Evolutionary conservation across 1,140 invertebrate genomes (phyloP).

Genomic region (Zaprionus nigranus): DNA sequence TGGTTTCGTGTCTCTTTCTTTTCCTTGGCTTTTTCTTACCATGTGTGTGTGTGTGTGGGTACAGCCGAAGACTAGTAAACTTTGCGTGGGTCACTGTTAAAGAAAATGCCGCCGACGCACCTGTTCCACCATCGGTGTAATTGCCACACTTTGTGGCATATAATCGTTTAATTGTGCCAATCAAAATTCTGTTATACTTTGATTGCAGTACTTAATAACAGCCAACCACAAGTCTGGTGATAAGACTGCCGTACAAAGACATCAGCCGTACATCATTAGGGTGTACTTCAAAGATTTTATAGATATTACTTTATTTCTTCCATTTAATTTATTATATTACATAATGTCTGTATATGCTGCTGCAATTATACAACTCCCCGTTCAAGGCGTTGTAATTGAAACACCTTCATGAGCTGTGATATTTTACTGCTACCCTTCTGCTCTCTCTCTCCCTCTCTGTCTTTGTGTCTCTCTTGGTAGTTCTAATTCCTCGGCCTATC

Average conservation of each 20-base stretch:
- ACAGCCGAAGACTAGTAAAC: background rate
- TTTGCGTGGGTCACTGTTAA: conserved; percentile 71
- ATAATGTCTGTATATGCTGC: background rate
- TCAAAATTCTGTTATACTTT: conserved; percentile 73
- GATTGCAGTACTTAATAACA: conserved; percentile 69
- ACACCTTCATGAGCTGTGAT: background rate
- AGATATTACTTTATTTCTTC: background rate
- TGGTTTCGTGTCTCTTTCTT: conserved; percentile 44
- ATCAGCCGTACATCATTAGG: conserved; percentile 5
- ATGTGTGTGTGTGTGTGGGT: background rate
- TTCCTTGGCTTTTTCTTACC: conserved; percentile 12
- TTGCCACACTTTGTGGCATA: conserved; percentile 73
- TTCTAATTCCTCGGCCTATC: conserved; percentile 4
- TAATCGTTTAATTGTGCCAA: conserved; percentile 80
- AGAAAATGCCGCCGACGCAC: conserved; percentile 25
- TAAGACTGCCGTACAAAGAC: conserved; percentile 2
- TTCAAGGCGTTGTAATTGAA: background rate
- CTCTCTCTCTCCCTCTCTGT: background rate
- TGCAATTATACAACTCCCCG: background rate
- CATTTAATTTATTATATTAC: background rate
- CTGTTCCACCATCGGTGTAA: conserved; percentile 47
- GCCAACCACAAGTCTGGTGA: conserved; percentile 8
- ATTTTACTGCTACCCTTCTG: background rate
- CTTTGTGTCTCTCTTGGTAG: too few relatives aligned
- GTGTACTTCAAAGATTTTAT: background rate